Base-by-base conservation (phyloP, 2,888 invertebrate species). In the Drosophila cognata region DNA sequence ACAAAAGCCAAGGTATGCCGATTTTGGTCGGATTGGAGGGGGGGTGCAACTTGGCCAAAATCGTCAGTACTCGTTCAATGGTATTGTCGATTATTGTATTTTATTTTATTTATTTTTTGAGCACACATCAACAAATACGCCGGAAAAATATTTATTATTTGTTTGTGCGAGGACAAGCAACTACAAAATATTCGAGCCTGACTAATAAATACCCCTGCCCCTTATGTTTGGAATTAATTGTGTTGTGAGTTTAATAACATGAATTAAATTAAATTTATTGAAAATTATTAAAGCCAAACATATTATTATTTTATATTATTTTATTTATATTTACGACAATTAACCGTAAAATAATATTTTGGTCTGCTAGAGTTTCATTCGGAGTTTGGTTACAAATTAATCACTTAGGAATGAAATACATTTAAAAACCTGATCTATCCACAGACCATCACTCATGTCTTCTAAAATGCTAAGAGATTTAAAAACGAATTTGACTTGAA, bases 41-140 rank as follows among this genome's bases (percentile, higher is more conserved):
- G 53, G 16, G 31, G 31, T 46, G 1, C 1, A 46, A 7, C 21
- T 29, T 35, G 46, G 31, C 53, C 43, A 10, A 60, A 33, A 51
- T 43, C 43, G 33, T 57, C 46, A 41, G 18, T 38, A 38, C 38
- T 60, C 35, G 58, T 36, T 28, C 51, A n/a, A 41, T 48, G 33
- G 0, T 0, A 61, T 53, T 31, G 38, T 53, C 13, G n/a, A 59
- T 63, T 77, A 59, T 71, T 76, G 63, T 80, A 61, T 80, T 66
- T 73, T 79, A 83, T 85, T 78, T 58, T 81, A 83, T 83, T 79
- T 73, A 66, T 76, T 78, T 81, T 71, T 81, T 71, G 62, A 61
- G 71, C 68, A 78, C 70, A 79, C 86, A 82, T 76, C 71, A 67
- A 78, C 73, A 76, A 70, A 73, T 66, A 70, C 71, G 59, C 64